Percentiles rank a stretch among this genome's conserved stretches.
These are phyloP conservation scores for Struthidea cinerea DNA, from an alignment of 2,113 vertebrate species.

Conservation along the genomic window DNA sequence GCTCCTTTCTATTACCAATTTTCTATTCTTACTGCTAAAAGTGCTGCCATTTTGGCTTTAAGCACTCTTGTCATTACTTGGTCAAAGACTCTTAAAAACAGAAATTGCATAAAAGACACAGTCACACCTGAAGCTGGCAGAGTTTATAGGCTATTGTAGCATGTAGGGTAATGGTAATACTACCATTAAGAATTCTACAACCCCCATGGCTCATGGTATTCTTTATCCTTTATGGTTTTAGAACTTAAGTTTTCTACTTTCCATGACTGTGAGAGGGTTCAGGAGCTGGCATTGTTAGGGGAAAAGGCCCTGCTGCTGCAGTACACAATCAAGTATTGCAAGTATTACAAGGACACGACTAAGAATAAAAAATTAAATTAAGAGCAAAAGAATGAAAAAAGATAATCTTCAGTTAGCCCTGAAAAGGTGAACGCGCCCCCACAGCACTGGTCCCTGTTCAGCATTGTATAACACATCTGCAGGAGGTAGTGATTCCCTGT, in stretches of 20 bases:
- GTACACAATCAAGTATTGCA: not conserved
- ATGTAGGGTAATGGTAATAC: not conserved
- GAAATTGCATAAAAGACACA: not conserved
- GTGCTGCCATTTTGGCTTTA: not conserved
- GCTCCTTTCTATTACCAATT: not conserved
- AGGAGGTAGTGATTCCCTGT: not conserved
- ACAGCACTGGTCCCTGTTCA: not conserved
- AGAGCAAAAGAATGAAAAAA: not conserved
- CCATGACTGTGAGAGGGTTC: not conserved
- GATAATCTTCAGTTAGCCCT: not conserved
- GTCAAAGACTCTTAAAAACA: not conserved
- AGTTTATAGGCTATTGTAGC: not conserved
- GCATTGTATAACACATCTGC: not conserved
- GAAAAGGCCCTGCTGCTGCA: not conserved
- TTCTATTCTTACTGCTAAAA: not conserved
- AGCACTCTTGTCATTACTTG: not conserved
- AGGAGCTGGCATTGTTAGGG: not conserved
- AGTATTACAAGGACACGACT: not conserved
- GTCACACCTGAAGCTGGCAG: not conserved
- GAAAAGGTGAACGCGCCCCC: not conserved
- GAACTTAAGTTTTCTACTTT: not conserved
- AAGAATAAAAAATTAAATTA: not conserved
- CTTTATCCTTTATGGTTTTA: not conserved
- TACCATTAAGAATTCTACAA: not conserved
- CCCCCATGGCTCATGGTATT: not conserved